Evolutionary conservation across 2,888 invertebrate genomes (phyloP).

Genomic region (Macrophya alboannulata): DNA sequence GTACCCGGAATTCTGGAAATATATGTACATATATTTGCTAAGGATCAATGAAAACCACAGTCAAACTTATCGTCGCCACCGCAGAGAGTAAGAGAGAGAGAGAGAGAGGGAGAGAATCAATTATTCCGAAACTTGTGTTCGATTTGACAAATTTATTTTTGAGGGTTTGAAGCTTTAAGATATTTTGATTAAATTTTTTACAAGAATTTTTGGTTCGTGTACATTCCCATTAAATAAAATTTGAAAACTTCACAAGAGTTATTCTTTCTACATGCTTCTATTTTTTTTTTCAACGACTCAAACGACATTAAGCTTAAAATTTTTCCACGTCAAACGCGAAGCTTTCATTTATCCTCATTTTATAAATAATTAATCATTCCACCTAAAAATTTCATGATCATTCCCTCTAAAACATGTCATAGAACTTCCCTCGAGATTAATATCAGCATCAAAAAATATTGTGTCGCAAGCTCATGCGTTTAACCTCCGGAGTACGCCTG

Average conservation of each 20-base stretch:
- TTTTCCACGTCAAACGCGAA: neutral
- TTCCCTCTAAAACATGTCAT: neutral
- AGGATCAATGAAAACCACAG: neutral
- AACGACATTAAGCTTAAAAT: neutral
- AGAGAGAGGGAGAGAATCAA: neutral
- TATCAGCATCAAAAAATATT: neutral
- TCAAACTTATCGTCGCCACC: neutral
- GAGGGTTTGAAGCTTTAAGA: neutral
- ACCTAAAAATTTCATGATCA: neutral
- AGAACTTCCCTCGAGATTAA: neutral
- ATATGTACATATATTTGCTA: neutral
- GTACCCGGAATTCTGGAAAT: neutral
- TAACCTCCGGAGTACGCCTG: neutral
- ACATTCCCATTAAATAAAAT: neutral
- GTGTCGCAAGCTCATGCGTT: neutral
- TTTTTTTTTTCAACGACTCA: neutral
- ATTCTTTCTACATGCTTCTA: neutral
- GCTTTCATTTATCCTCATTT: neutral
- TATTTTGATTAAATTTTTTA: neutral
- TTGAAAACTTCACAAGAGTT: neutral
- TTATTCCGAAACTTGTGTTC: constrained; percentile 3
- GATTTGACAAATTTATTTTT: neutral
- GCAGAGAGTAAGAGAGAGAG: neutral
- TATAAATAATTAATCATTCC: neutral
- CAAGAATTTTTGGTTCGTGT: too few relatives aligned